A percentile compares a stretch with the other conserved stretches of the same genome.
Conservation (phyloP, 2,113 vertebrate genomes). For the Sphyrna mokarran region DNA sequence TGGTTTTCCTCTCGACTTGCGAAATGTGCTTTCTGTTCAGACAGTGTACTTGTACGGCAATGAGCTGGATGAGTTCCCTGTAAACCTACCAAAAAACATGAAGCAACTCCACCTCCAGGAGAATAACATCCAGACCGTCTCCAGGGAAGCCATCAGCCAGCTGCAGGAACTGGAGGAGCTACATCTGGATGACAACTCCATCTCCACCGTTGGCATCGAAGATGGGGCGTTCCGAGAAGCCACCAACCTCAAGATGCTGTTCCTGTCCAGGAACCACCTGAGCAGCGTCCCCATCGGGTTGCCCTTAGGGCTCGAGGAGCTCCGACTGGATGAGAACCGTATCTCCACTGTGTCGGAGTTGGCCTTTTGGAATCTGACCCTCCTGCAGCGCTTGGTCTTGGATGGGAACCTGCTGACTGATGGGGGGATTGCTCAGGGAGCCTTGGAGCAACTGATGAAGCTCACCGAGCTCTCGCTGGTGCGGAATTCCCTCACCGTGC, state of each 20-base stretch:
- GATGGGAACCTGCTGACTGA: conserved; percentile 93
- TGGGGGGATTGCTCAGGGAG: conserved; percentile 82
- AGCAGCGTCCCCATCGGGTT: conserved; percentile 93
- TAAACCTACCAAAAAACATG: conserved; percentile 93
- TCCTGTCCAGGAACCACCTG: conserved; percentile 93
- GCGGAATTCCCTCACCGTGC: conserved; percentile 84
- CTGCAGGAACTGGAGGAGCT: conserved; percentile 83
- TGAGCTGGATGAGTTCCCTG: conserved; percentile 91
- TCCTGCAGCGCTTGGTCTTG: conserved; percentile 81
- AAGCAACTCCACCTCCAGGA: conserved; percentile 88
- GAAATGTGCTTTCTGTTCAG: conserved; percentile 82
- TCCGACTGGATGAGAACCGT: conserved; percentile 89
- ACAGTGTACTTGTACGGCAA: conserved; percentile 92
- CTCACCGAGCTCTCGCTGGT: conserved; percentile 86
- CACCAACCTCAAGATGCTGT: conserved; percentile 84
- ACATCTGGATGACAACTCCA: conserved; percentile 94
- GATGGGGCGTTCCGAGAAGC: conserved; percentile 92
- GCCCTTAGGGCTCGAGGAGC: conserved; percentile 79
- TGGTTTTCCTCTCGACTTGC: conserved; percentile 89
- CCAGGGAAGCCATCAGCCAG: conserved; percentile 84
- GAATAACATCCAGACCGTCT: conserved; percentile 98
- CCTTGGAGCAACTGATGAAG: conserved; percentile 80
- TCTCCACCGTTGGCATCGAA: conserved; percentile 93
- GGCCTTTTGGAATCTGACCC: conserved; percentile 89
- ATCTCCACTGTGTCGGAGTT: conserved; percentile 86